Conservation (phyloP, 2,888 invertebrate genomes). For the Lepidonotus clava region DNA sequence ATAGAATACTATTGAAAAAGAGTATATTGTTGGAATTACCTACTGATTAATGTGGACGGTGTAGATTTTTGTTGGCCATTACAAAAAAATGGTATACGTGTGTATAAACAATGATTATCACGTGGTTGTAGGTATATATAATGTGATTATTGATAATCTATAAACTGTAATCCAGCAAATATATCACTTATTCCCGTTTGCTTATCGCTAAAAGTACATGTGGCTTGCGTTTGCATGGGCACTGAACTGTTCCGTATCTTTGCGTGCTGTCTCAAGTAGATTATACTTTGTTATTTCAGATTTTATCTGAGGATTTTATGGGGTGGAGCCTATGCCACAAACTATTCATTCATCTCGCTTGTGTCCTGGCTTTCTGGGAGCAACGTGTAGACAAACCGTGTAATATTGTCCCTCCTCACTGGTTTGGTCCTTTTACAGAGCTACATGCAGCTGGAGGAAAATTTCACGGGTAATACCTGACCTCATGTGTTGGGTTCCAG, state of each 20-base stretch:
- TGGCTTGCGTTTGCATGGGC: slow-evolving; percentile 21
- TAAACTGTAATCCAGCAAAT: neutral
- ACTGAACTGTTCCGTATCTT: neutral
- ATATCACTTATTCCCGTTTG: neutral
- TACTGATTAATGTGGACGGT: too few species aligned
- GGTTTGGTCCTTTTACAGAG: slow-evolving; percentile 53
- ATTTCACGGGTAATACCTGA: neutral
- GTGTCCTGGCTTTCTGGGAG: slow-evolving; percentile 53
- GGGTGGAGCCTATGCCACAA: slow-evolving; percentile 49
- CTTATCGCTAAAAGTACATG: neutral
- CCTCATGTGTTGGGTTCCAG: neutral
- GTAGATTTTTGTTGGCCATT: slow-evolving; percentile 25
- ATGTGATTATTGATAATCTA: neutral
- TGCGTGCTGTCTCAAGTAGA: slow-evolving; percentile 34
- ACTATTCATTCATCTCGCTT: slow-evolving; percentile 50
- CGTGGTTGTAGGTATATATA: slow-evolving; percentile 37
- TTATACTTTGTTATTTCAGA: slow-evolving; percentile 51
- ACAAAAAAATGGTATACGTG: neutral
- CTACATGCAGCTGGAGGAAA: neutral
- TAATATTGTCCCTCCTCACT: neutral
- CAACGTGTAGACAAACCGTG: slow-evolving; percentile 32
- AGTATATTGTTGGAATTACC: too few species aligned
- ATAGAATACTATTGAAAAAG: neutral
- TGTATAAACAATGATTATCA: neutral
- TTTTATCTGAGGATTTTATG: slow-evolving; percentile 50